A percentile compares a stretch with the other conserved stretches of the same genome.
Conservation (phyloP, 2,888 invertebrate species). For the Matsumyia berberina region DNA sequence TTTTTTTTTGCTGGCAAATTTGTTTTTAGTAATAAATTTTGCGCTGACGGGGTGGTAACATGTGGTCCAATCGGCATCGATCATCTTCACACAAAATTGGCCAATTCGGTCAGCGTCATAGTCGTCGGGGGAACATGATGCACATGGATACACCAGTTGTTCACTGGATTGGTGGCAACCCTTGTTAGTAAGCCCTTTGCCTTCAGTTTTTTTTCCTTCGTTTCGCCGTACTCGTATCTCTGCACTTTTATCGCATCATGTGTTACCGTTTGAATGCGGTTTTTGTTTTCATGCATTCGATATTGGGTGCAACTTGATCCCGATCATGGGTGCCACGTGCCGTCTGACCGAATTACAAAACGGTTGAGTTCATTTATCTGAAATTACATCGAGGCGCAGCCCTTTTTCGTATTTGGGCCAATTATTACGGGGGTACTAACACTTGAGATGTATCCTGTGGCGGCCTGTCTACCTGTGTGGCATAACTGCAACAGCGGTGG, state of each 20-base stretch:
- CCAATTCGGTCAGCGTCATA: conserved; percentile 59
- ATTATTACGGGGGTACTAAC: conserved; percentile 63
- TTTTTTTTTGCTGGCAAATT: conserved; percentile 33
- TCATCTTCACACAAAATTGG: conserved; percentile 76
- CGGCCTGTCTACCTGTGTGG: conserved; percentile 64
- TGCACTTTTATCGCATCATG: conserved; percentile 73
- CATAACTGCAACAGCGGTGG: conserved; percentile 35
- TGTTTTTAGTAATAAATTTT: conserved; percentile 60
- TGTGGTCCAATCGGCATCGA: conserved; percentile 76
- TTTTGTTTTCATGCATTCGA: conserved; percentile 12
- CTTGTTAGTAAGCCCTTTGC: conserved; percentile 51
- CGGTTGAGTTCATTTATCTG: conserved; percentile 73
- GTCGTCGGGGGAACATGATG: conserved; percentile 12
- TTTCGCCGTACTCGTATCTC: conserved; percentile 61
- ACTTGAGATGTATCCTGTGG: conserved; percentile 57
- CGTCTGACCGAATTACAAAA: conserved; percentile 75
- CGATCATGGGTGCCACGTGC: conserved; percentile 73
- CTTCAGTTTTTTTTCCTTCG: conserved; percentile 31
- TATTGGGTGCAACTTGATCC: conserved; percentile 64
- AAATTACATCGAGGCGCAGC: conserved; percentile 65
- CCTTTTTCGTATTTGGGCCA: conserved; percentile 62
- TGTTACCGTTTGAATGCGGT: conserved; percentile 72
- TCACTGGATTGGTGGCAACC: conserved; percentile 38
- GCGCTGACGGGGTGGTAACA: conserved; percentile 67
- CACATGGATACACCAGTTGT: conserved; percentile 73